Conservation (phyloP, 1,140 invertebrate species). For the Adoxophyes honmai region DNA sequence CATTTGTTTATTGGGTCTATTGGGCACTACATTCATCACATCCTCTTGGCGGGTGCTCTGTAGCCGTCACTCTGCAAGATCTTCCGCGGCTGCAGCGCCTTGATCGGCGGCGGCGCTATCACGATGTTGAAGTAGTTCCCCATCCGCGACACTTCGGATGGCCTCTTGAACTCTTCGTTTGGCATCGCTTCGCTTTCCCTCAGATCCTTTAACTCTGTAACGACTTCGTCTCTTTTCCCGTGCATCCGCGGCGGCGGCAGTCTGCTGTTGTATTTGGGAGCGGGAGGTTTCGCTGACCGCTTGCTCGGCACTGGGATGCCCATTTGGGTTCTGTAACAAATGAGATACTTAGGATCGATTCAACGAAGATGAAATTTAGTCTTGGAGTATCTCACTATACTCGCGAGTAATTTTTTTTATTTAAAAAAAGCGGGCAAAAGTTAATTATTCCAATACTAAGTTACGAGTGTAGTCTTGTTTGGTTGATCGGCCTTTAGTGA, state of each 20-base stretch:
- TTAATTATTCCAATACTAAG: no score
- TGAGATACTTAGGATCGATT: no score
- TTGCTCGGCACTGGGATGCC: slow-evolving; percentile 62
- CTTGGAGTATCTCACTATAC: no score
- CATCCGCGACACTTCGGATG: slow-evolving; percentile 55
- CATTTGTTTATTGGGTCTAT: no score
- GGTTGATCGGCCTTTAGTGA: no score
- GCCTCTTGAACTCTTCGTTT: slow-evolving; percentile 40
- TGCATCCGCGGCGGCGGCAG: slow-evolving; percentile 24
- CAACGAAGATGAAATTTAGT: no score
- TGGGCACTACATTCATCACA: slow-evolving; percentile 9
- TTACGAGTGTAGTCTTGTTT: no score
- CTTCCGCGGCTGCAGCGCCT: slow-evolving; percentile 58
- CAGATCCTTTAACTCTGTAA: slow-evolving; percentile 22
- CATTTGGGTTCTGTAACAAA: slow-evolving; percentile 64
- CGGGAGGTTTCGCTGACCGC: slow-evolving; percentile 29
- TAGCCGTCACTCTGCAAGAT: slow-evolving; percentile 37
- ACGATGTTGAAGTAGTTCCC: slow-evolving; percentile 71
- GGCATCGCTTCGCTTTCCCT: slow-evolving; percentile 31
- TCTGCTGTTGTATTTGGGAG: slow-evolving; percentile 28
- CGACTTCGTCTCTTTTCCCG: slow-evolving; percentile 34
- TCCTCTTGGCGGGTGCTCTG: slow-evolving; percentile 34
- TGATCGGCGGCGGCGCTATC: slow-evolving; percentile 65
- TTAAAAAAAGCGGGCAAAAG: no score
- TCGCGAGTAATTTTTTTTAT: no score